These are phyloP conservation scores for Catocala nupta DNA, from an alignment of 2,888 invertebrate genomes.

Conservation along the genomic window DNA sequence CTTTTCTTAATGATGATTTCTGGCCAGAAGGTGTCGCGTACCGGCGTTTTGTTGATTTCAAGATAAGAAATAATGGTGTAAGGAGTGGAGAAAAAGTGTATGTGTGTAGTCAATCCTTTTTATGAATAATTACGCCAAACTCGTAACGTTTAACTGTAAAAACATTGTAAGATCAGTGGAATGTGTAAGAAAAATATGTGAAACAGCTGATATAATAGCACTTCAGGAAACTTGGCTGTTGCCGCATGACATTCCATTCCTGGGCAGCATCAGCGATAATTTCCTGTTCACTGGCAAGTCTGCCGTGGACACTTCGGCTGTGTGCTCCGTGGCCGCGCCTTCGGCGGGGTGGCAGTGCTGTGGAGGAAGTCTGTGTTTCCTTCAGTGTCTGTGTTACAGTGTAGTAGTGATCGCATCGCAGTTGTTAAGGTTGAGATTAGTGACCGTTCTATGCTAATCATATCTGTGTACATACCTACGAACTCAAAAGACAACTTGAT, in stretches of 20 bases:
- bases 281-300: constrained; percentile 40
- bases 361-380: constrained; percentile 33
- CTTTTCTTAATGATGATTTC: constrained; percentile 33
- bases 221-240: too few relatives aligned
- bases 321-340: constrained; percentile 26
- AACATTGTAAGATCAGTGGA: constrained; percentile 1
- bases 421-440: constrained; percentile 29
- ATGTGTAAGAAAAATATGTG: constrained; percentile 8
- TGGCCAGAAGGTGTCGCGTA: constrained; percentile 40
- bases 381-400: constrained; percentile 18
- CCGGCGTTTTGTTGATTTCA: constrained; percentile 34
- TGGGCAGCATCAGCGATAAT: too few relatives aligned
- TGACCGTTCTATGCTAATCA: constrained; percentile 21
- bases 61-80: not conserved
- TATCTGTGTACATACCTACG: constrained; percentile 32
- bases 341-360: constrained; percentile 42
- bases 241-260: too few relatives aligned
- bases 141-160: constrained; percentile 16
- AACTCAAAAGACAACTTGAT: constrained; percentile 25
- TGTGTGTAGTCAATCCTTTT: not conserved
- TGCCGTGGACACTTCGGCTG: constrained; percentile 33
- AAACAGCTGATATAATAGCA: constrained; percentile 11
- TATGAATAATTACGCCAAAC: constrained; percentile 5
- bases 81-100: not conserved
- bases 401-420: constrained; percentile 28